These are phyloP conservation scores for Microcebus ravelobensis DNA, from an alignment of 2,113 vertebrate species.

Conservation along the genomic window DNA sequence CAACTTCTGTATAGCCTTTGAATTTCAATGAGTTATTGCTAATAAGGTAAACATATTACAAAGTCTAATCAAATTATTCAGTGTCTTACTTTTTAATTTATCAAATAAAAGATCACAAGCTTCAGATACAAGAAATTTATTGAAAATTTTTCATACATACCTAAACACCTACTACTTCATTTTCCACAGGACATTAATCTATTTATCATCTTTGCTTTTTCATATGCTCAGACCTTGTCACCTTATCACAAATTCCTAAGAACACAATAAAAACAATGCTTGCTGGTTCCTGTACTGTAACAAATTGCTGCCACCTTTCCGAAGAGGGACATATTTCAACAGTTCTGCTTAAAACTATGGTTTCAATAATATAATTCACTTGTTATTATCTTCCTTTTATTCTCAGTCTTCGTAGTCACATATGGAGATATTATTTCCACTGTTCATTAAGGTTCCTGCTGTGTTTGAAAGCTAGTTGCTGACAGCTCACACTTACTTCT, in stretches of 20 bases:
- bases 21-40: slow-evolving; percentile 48
- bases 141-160: slow-evolving; percentile 34
- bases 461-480: slow-evolving; percentile 38
- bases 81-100: slow-evolving; percentile 58
- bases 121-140: slow-evolving; percentile 56
- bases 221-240: slow-evolving; percentile 12
- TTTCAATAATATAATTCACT: slow-evolving; percentile 41
- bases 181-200: slow-evolving; percentile 69
- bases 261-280: slow-evolving; percentile 48
- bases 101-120: slow-evolving; percentile 55
- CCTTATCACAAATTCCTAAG: slow-evolving; percentile 66
- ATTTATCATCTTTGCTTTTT: slow-evolving; percentile 52
- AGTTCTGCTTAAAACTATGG: not conserved
- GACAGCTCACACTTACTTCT: not conserved
- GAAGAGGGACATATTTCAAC: not conserved
- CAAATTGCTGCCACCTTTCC: not conserved
- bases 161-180: slow-evolving; percentile 50
- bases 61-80: slow-evolving; percentile 63
- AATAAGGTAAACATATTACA: slow-evolving; percentile 54
- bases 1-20: slow-evolving; percentile 23
- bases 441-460: slow-evolving; percentile 53
- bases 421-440: slow-evolving; percentile 35
- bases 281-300: not conserved
- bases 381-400: not conserved
- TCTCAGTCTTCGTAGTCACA: not conserved